Conservation (phyloP, 2,113 vertebrate genomes). For the Datnioides undecimradiatus region DNA sequence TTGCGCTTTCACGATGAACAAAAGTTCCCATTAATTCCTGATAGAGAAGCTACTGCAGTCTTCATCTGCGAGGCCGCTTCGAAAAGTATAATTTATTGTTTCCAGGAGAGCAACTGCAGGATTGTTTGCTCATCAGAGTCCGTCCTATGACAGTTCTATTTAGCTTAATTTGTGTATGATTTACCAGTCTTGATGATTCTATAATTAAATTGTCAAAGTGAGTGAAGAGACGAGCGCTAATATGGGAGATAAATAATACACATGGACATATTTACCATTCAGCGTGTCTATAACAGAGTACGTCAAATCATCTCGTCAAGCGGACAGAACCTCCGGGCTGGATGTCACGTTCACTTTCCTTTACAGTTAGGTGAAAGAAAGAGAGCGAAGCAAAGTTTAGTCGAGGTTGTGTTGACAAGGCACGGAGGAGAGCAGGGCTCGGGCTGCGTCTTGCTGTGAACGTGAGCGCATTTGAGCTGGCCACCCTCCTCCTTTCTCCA, state of each 20-base stretch:
- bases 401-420: neutral
- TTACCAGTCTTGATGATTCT: constrained; percentile 43
- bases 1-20: too few species aligned
- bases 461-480: neutral
- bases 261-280: constrained; percentile 7
- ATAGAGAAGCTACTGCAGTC: neutral
- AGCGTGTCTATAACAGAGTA: neutral
- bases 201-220: constrained; percentile 68
- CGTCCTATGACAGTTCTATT: constrained; percentile 58
- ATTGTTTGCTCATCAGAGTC: constrained; percentile 38
- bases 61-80: constrained; percentile 3
- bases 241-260: constrained; percentile 25
- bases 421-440: neutral
- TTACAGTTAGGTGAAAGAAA: neutral
- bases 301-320: neutral
- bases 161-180: constrained; percentile 58
- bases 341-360: neutral
- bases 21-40: neutral
- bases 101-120: constrained; percentile 7
- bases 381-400: neutral
- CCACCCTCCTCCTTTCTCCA: neutral
- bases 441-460: neutral
- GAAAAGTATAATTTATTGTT: constrained; percentile 6
- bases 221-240: constrained; percentile 37
- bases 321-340: neutral